Percentiles rank a stretch among this genome's conserved stretches.
Conservation (phyloP, 2,888 invertebrate species). For the Papilio demoleus region DNA sequence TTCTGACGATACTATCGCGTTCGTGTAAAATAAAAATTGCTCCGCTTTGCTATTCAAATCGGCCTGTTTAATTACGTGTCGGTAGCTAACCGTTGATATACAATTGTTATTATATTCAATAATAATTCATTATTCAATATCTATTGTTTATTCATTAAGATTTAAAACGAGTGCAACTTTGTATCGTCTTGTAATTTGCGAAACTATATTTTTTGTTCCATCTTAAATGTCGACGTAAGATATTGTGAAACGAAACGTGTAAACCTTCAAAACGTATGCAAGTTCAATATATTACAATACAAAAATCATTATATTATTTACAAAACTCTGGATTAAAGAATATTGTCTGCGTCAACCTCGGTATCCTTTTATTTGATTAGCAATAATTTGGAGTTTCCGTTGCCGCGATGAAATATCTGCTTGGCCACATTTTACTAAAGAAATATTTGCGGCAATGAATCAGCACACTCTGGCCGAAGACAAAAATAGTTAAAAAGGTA, state of each 20-base stretch:
- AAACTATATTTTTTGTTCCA: not conserved
- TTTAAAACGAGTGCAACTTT: slow-evolving; percentile 16
- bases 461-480: no score
- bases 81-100: slow-evolving; percentile 47
- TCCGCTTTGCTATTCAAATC: slow-evolving; percentile 75
- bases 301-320: no score
- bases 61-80: slow-evolving; percentile 67
- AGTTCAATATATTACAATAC: no score
- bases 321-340: no score
- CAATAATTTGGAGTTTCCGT: no score
- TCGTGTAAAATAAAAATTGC: slow-evolving; percentile 75
- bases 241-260: not conserved
- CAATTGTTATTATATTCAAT: slow-evolving; percentile 30
- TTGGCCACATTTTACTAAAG: no score
- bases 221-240: not conserved
- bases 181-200: slow-evolving; percentile 9
- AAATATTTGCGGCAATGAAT: no score
- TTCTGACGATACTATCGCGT: slow-evolving; percentile 66
- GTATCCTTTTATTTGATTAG: no score
- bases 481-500: not conserved
- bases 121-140: not conserved
- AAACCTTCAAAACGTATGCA: not conserved
- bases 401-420: no score
- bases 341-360: no score
- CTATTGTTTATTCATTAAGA: slow-evolving; percentile 20